Conservation (phyloP, 2,888 invertebrate species). For the Saturnia pavonia region DNA sequence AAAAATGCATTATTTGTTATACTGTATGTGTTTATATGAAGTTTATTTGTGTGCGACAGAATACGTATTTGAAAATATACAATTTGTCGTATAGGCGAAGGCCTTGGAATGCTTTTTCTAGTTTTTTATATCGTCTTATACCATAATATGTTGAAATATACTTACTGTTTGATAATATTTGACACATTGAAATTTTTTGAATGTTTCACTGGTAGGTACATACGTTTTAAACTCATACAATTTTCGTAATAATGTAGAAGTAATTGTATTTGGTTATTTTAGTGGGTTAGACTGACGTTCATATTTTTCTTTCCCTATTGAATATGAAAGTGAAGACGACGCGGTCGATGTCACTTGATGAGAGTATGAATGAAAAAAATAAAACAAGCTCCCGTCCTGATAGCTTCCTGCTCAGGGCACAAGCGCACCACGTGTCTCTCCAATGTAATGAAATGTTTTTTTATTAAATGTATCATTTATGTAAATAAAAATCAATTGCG, state of each 20-base stretch:
- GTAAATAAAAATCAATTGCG: too few species aligned
- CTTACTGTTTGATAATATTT: too few species aligned
- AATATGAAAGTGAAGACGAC: background rate
- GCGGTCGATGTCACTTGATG: constrained; percentile 58
- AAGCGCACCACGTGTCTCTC: constrained; percentile 34
- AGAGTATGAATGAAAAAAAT: constrained; percentile 59
- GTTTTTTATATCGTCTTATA: too few species aligned
- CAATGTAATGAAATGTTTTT: constrained; percentile 7
- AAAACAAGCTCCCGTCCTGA: constrained; percentile 47
- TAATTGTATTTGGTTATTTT: background rate
- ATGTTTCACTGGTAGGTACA: too few species aligned
- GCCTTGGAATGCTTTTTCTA: too few species aligned
- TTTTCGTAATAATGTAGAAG: background rate
- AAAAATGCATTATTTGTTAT: background rate
- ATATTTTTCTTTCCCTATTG: background rate
- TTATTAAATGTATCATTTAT: too few species aligned
- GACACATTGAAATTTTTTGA: background rate
- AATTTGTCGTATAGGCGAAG: too few species aligned
- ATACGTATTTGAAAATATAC: background rate
- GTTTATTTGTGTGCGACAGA: background rate
- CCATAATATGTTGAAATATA: too few species aligned
- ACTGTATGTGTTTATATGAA: too few species aligned
- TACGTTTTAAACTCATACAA: background rate
- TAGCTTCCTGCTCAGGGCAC: constrained; percentile 60
- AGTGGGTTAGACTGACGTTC: background rate